Evolutionary conservation across 1,140 invertebrate genomes (phyloP), one percentile per base, ranked within the genome.

Genomic region (Tetragnatha versicolor): DNA sequence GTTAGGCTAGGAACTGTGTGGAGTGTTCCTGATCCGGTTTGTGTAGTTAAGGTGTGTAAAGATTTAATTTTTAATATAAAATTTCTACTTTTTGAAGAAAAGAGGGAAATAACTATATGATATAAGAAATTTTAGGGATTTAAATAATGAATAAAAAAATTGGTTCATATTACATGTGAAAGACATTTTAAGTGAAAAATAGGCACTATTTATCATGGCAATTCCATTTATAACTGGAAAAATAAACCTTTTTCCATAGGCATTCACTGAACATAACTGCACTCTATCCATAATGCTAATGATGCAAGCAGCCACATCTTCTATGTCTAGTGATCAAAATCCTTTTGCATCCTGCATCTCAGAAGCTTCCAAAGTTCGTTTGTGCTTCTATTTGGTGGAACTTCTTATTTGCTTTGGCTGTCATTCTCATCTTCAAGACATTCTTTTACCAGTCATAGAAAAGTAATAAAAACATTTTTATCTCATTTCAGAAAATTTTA

Each of bases 401-500:
- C 4, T 79, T 2, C 39, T 69, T 7, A 58, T 69, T 31, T 61
- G 65, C 20, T 70, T 49, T 33, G 39, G 49, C 33, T 47, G 61
- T 12, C 14, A 53, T 42, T 10, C 3, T n/a, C 39, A 45, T 49
- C 17, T 79, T 3, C 29, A 60, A 20, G 55, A 69, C 31, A 61
- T 70, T 70, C 33, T 79, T 9, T 33, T 79, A 12, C 76, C 76
- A 6, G 65, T 79, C 2, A 79, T 79, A 25, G 65, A 79, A 51
- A 79, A 61, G 76, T 79, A 68, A 79, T 39, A 35, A 51, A 45
- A 20, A 53, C n/a, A n/a, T n/a, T n/a, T n/a, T n/a, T n/a, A n/a
- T n/a, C n/a, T n/a, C n/a, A n/a, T n/a, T n/a, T n/a, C n/a, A n/a
- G n/a, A n/a, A n/a, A n/a, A n/a, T n/a, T n/a, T n/a, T n/a, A n/a